Conservation (phyloP, 2,113 vertebrate species). For the Syngnathus floridae region DNA sequence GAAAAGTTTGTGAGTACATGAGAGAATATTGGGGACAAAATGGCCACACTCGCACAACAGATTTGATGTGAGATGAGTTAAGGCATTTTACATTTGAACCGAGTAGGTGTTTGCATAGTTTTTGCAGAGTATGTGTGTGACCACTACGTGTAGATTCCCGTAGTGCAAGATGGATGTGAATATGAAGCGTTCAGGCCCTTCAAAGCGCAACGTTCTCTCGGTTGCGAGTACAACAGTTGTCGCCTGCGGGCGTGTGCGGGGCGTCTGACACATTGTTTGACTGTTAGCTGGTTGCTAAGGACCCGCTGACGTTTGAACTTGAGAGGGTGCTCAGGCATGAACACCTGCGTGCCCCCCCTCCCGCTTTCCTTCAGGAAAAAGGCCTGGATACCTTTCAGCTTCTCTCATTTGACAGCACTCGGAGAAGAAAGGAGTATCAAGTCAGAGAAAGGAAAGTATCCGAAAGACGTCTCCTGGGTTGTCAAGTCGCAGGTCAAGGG, state of each 20-base stretch:
- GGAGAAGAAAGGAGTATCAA: slow-evolving; percentile 59
- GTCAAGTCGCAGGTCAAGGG: slow-evolving; percentile 63
- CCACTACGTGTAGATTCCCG: too few species aligned
- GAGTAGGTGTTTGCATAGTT: too few species aligned
- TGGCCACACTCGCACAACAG: too few species aligned
- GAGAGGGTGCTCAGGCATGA: slow-evolving; percentile 69
- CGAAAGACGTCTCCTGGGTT: slow-evolving; percentile 54
- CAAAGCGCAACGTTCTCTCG: not conserved
- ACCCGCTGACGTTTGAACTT: slow-evolving; percentile 72
- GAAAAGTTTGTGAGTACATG: too few species aligned
- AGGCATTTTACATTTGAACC: too few species aligned
- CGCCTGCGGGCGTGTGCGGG: slow-evolving; percentile 13
- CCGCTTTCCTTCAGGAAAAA: slow-evolving; percentile 14
- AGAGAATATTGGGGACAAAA: too few species aligned
- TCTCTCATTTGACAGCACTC: slow-evolving; percentile 61
- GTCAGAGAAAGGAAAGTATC: slow-evolving; percentile 56
- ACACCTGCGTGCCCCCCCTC: slow-evolving; percentile 64
- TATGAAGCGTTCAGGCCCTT: not conserved
- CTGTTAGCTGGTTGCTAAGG: slow-evolving; percentile 62
- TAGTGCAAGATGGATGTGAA: not conserved
- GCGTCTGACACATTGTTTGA: slow-evolving; percentile 57
- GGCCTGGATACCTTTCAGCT: slow-evolving; percentile 67
- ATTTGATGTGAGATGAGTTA: too few species aligned
- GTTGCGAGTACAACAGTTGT: not conserved
- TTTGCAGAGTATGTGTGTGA: too few species aligned